A percentile compares a stretch with the other conserved stretches of the same genome.
Conservation (phyloP, 2,888 invertebrate species). For the Tanaodytes sp. region DNA sequence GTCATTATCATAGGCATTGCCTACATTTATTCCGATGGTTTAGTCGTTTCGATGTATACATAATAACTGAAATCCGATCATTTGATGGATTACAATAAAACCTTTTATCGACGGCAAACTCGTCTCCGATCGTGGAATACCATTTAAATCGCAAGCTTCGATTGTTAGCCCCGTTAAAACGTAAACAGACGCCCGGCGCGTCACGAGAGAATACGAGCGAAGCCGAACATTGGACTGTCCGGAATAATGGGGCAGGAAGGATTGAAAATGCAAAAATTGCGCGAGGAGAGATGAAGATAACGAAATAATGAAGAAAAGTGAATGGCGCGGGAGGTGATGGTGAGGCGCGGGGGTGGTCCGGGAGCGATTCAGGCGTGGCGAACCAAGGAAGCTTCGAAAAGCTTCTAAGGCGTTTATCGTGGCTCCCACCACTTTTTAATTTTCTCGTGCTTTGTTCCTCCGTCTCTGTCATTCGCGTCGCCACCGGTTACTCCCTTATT, state of each 20-base stretch:
- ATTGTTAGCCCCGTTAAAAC: conserved; percentile 34
- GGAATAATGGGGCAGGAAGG: conserved; percentile 34
- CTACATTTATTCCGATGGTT: too few relatives aligned
- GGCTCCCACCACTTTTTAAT: conserved; percentile 49
- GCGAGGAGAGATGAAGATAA: conserved; percentile 50
- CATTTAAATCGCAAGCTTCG: conserved; percentile 25
- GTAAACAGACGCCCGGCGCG: conserved; percentile 25
- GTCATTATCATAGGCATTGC: too few relatives aligned
- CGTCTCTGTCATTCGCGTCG: conserved; percentile 40
- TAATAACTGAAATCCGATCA: not conserved
- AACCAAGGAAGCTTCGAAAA: conserved; percentile 49
- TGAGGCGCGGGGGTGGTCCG: conserved; percentile 2
- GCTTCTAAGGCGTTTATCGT: conserved; percentile 52
- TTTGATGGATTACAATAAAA: conserved; percentile 1
- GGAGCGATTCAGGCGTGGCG: conserved; percentile 35
- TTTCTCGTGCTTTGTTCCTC: conserved; percentile 53
- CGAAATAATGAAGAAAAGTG: conserved; percentile 55
- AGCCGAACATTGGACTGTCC: conserved; percentile 8
- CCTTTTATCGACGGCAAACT: not conserved
- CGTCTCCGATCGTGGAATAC: conserved; percentile 17
- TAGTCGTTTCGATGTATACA: too few relatives aligned
- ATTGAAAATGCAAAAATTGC: conserved; percentile 53
- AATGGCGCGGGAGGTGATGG: conserved; percentile 30
- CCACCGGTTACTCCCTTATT: conserved; percentile 29
- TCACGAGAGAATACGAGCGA: conserved; percentile 6